Base-by-base conservation (phyloP, 2,113 vertebrate species). In the Cercocebus atys region DNA sequence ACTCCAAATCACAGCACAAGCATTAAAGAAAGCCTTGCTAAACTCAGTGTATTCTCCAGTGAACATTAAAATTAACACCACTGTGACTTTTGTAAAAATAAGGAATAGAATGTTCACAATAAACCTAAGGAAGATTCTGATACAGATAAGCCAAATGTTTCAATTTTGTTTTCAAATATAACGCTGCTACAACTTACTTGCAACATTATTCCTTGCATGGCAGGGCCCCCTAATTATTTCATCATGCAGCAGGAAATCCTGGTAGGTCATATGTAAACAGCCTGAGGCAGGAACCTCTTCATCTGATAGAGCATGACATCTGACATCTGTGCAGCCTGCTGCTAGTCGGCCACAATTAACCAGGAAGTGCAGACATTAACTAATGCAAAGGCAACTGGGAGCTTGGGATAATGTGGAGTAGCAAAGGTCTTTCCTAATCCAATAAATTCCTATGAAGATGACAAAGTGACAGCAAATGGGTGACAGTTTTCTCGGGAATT, bases 191-290 rank as follows among this genome's bases (percentile, higher is more conserved):
- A 98, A 98, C 97, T 97, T 97, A 98, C 98, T 98, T 50, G 35
- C 98, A 99, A 97, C 98, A 93, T 97, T 98, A 97, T 97, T 99
- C 98, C 98, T 98, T 92, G 95, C 97, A 97, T 80, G 96, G 98
- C 88, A 64, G 61, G 98, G 99, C 99, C 99, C 98, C 99, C 98
- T 99, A 99, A 99, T 99, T 99, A 99, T 99, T 99, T 99, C 99
- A 99, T 99, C 99, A 99, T 99, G 99, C 98, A 98, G 99, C 99
- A 99, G 99, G 99, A 99, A 99, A 99, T 99, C 99, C 99, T 99
- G 99, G 99, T 99, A 98, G 99, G 98, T 98, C 98, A 98, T 98
- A 99, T 98, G 98, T 99, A 99, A 99, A 99, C 99, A 99, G 99
- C 99, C 99, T 0, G 92, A 98, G 98, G 98, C 98, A 99, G 98